Conservation (phyloP, 2,888 invertebrate genomes). For the Oligia latruncula region DNA sequence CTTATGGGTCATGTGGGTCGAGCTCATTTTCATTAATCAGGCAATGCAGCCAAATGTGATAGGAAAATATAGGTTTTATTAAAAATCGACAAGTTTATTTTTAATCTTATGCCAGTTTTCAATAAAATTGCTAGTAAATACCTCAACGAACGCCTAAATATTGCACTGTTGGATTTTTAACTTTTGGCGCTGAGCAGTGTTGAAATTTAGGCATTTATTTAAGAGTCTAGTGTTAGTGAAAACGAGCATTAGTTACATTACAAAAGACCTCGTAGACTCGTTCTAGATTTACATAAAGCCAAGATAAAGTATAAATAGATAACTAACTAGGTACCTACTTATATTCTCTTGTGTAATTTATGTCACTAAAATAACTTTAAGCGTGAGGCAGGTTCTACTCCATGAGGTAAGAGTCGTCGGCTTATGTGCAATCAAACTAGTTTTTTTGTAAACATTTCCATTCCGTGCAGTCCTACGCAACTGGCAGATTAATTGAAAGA, state of each 20-base stretch:
- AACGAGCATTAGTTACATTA: not conserved
- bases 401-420: slow-evolving; percentile 31
- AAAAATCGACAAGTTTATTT: not conserved
- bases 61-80: not conserved
- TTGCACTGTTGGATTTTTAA: no score
- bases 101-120: not conserved
- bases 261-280: not conserved
- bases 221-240: not conserved
- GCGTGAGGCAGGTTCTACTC: slow-evolving; percentile 29
- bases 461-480: slow-evolving; percentile 8
- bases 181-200: no score
- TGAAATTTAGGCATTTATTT: not conserved
- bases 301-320: not conserved
- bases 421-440: slow-evolving; percentile 34
- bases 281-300: not conserved
- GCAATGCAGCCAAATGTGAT: not conserved
- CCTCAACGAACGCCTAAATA: not conserved
- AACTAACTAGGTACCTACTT: not conserved
- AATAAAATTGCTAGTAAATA: not conserved
- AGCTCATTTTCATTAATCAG: not conserved
- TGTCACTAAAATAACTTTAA: slow-evolving; percentile 23
- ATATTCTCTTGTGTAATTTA: slow-evolving; percentile 11
- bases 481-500: slow-evolving; percentile 2
- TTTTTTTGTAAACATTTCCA: slow-evolving; percentile 18
- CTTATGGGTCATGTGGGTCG: not conserved